These are phyloP conservation scores for Ricordea florida DNA, from an alignment of 92 coral and sea anemone genomes.

Conservation along the genomic window DNA sequence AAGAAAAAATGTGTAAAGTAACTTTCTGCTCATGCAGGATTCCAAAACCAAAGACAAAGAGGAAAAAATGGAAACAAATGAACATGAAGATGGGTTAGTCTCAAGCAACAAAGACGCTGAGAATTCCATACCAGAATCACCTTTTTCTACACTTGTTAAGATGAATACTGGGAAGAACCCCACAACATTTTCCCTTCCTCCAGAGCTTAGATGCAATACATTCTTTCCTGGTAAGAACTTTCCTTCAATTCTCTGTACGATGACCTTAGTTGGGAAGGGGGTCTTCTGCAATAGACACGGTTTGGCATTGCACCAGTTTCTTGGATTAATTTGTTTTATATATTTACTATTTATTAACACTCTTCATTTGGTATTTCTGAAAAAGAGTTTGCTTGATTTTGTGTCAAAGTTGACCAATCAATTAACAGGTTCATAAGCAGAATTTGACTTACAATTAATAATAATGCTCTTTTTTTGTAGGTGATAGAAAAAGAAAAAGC, in stretches of 20 bases:
- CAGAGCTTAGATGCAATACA: slow-evolving; percentile 91
- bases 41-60: slow-evolving; percentile 49
- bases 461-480: slow-evolving; percentile 26
- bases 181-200: slow-evolving; percentile 92
- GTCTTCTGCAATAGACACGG: too few species aligned
- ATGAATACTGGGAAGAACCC: slow-evolving; percentile 97
- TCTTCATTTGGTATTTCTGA: too few species aligned
- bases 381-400: too few species aligned
- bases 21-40: slow-evolving; percentile 14
- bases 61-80: slow-evolving; percentile 33
- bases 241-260: too few species aligned
- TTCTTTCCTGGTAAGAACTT: slow-evolving; percentile 86
- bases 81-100: slow-evolving; percentile 32
- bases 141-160: slow-evolving; percentile 91
- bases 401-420: neutral
- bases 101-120: slow-evolving; percentile 53
- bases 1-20: too few species aligned
- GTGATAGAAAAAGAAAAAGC: slow-evolving; percentile 90
- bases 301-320: too few species aligned
- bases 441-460: neutral
- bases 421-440: too few species aligned
- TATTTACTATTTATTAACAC: too few species aligned
- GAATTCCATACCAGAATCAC: slow-evolving; percentile 74
- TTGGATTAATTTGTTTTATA: too few species aligned
- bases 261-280: too few species aligned